Evolutionary conservation across 2,888 invertebrate genomes (phyloP).

Genomic region (Agrochola lota): DNA sequence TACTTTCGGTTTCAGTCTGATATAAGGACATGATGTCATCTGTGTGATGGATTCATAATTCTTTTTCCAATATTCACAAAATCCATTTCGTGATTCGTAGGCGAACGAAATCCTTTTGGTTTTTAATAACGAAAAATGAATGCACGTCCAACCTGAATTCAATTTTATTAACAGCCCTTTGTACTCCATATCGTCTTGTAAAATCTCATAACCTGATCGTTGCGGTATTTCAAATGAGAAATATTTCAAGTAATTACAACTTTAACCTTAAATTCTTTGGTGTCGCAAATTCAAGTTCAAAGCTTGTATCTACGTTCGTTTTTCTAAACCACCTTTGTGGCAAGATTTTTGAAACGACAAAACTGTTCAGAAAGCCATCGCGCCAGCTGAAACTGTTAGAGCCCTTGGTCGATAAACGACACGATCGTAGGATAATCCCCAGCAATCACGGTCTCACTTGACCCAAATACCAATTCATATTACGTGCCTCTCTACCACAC

Average conservation of each 20-base stretch:
- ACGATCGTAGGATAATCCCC: conserved; percentile 60
- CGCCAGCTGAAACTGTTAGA: conserved; percentile 25
- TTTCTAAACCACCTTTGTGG: conserved; percentile 3
- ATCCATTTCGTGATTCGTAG: conserved; percentile 10
- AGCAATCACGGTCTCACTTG: conserved; percentile 62
- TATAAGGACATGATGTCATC: neutral
- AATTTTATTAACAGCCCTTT: conserved; percentile 15
- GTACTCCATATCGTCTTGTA: conserved; percentile 2
- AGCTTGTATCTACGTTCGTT: neutral
- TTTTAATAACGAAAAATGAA: neutral
- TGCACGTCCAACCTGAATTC: neutral
- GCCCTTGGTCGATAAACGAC: conserved; percentile 45
- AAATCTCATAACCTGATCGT: neutral
- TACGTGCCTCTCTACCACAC: conserved; percentile 50
- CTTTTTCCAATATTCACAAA: conserved; percentile 25
- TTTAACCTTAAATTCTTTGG: neutral
- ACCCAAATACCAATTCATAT: conserved; percentile 67
- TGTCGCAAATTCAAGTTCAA: conserved; percentile 9
- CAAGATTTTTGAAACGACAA: conserved; percentile 23
- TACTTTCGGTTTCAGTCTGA: neutral
- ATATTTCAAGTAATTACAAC: neutral
- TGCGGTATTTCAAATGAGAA: neutral
- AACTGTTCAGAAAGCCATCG: conserved; percentile 12
- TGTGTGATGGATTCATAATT: conserved; percentile 20
- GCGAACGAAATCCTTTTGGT: neutral